phyloP scores from a whole-genome alignment of 1,140 invertebrate species.

The Drosophila athabasca region DNA sequence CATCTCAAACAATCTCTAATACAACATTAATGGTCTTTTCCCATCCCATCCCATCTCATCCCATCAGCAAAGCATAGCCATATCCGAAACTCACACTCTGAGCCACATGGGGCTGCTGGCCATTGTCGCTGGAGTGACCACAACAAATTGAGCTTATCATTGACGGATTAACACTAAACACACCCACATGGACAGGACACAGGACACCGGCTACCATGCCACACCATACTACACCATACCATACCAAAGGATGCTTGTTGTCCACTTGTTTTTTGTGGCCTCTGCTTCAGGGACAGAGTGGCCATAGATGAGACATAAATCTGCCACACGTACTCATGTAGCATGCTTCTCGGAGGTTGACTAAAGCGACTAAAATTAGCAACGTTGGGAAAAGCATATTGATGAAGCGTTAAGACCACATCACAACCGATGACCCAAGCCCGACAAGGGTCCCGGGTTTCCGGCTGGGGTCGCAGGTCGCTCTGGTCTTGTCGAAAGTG shows the following conservation, averaged over 20 bases:
- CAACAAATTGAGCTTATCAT: conserved; percentile 82
- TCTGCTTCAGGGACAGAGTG: conserved; percentile 9
- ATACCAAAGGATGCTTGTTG: conserved; percentile 22
- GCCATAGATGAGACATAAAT: conserved; percentile 65
- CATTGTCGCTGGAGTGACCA: conserved; percentile 77
- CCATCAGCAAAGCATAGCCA: neutral
- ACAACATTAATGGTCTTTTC: conserved; percentile 70
- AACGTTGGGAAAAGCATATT: conserved; percentile 73
- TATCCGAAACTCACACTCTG: conserved; percentile 20
- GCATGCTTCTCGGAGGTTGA: conserved; percentile 49
- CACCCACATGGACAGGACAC: conserved; percentile 42
- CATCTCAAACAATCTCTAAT: conserved; percentile 63
- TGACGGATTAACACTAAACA: conserved; percentile 82
- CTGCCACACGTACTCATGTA: conserved; percentile 64
- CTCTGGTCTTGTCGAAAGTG: conserved; percentile 55
- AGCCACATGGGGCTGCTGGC: conserved; percentile 42
- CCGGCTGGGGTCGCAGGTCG: conserved; percentile 28
- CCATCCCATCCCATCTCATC: conserved; percentile 14
- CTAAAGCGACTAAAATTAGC: conserved; percentile 72
- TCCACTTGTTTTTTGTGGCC: conserved; percentile 58
- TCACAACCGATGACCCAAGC: conserved; percentile 62
- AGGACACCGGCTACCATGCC: neutral
- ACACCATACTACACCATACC: neutral
- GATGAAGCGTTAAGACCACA: conserved; percentile 79
- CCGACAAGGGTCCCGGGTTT: neutral